A percentile compares a stretch with the other conserved stretches of the same genome.
These are phyloP conservation scores for Thermophis baileyi DNA, from an alignment of 2,113 vertebrate species.

Conservation along the genomic window DNA sequence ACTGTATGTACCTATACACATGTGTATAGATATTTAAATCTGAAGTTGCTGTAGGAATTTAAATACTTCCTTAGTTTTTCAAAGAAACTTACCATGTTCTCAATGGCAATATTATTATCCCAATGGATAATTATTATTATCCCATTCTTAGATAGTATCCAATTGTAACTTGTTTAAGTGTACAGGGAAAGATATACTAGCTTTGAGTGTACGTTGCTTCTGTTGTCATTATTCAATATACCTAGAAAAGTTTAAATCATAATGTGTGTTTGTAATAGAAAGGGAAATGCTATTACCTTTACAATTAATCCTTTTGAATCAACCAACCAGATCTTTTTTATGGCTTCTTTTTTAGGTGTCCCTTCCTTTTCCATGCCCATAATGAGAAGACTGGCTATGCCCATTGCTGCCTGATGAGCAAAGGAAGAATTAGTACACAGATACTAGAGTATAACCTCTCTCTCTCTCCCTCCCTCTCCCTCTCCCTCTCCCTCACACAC, in stretches of 20 bases:
- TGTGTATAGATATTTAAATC: background rate
- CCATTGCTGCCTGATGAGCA: constrained; percentile 85
- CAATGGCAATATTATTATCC: background rate
- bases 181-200: background rate
- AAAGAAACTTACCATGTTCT: background rate
- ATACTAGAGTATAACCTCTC: background rate
- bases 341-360: constrained; percentile 69
- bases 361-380: constrained; percentile 98
- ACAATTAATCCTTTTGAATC: constrained; percentile 97
- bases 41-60: constrained; percentile 21
- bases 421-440: background rate
- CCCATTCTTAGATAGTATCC: background rate
- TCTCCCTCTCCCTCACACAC: no score
- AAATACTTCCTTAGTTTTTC: constrained; percentile 21
- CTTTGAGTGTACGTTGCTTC: background rate
- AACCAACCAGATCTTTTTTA: constrained; percentile 95
- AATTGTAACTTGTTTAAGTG: background rate
- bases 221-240: background rate
- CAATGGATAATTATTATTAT: background rate
- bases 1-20: background rate
- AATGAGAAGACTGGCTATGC: constrained; percentile 89
- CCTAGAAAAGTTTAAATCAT: background rate
- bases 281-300: constrained; percentile 76
- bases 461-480: no score
- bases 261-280: background rate